A percentile compares a stretch with the other conserved stretches of the same genome.
phyloP scores from a whole-genome alignment of 2,888 invertebrate species.

The Dolichopus griseipennis region DNA sequence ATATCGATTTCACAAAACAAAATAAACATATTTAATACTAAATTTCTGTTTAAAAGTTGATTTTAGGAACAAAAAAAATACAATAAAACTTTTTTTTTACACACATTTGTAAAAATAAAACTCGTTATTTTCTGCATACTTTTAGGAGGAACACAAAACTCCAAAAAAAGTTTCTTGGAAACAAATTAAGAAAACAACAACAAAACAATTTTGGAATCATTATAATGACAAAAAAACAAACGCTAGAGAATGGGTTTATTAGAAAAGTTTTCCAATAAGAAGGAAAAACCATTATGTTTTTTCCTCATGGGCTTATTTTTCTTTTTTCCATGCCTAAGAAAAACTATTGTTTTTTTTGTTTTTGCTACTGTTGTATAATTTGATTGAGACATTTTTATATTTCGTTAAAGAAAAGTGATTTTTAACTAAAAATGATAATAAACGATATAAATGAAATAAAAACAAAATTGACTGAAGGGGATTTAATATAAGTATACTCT shows the following conservation, averaged over 20 bases:
- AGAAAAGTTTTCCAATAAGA: constrained; percentile 1
- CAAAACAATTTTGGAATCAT: not conserved
- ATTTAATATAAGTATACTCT: no score
- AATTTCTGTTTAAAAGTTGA: no score
- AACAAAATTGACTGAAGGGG: not conserved
- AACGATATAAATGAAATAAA: not conserved
- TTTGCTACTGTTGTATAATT: no score
- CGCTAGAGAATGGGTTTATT: not conserved
- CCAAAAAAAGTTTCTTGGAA: no score
- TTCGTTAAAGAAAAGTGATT: not conserved
- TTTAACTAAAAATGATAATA: not conserved
- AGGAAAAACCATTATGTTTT: not conserved
- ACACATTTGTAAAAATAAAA: not conserved
- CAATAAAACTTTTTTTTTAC: no score
- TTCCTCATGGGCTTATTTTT: not conserved
- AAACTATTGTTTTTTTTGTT: no score
- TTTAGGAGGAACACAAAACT: not conserved
- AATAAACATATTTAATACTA: no score
- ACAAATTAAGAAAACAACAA: no score
- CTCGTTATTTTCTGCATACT: not conserved
- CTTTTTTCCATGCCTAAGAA: no score
- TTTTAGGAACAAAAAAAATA: no score
- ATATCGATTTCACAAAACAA: no score
- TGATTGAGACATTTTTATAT: not conserved
- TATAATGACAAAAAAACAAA: not conserved